Conservation (phyloP, 1,140 invertebrate species). For the Tyrophagus putrescentiae region DNA sequence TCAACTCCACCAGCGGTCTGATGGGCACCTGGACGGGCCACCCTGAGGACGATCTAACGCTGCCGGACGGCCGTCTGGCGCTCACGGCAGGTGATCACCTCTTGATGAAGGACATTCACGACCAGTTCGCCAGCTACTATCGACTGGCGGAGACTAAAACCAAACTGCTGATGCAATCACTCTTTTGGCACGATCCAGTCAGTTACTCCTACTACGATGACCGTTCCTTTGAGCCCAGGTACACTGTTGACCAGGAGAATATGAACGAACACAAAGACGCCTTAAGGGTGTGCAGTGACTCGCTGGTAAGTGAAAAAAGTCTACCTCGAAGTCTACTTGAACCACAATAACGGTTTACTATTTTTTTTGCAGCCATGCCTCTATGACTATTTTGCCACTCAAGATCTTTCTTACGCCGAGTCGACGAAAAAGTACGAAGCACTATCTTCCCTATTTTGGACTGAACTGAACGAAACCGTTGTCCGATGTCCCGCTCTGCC, state of each 20-base stretch:
- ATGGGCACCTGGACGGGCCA: slow-evolving; percentile 83
- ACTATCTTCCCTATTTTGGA: slow-evolving; percentile 20
- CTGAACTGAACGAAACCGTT: slow-evolving; percentile 34
- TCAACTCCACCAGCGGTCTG: slow-evolving; percentile 73
- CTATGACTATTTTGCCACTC: slow-evolving; percentile 69
- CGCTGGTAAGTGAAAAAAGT: not conserved
- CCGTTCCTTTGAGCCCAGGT: slow-evolving; percentile 56
- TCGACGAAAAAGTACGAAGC: slow-evolving; percentile 46
- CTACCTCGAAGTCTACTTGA: slow-evolving; percentile 57
- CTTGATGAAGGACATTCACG: slow-evolving; percentile 36
- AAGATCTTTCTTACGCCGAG: slow-evolving; percentile 64
- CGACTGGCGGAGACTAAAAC: not conserved
- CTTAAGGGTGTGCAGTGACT: not conserved
- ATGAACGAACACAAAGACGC: not conserved
- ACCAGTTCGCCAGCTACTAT: slow-evolving; percentile 22
- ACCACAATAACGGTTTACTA: slow-evolving; percentile 64
- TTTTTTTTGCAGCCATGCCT: slow-evolving; percentile 58
- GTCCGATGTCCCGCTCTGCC: slow-evolving; percentile 69
- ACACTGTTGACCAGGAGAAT: slow-evolving; percentile 41
- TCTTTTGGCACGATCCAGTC: slow-evolving; percentile 53
- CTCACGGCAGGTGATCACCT: slow-evolving; percentile 37
- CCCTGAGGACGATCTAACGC: slow-evolving; percentile 58
- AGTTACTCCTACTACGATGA: slow-evolving; percentile 57
- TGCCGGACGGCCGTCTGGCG: slow-evolving; percentile 47
- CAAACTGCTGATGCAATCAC: slow-evolving; percentile 31